Evolutionary conservation across 2,797 vertebrate genomes (phyloP).

Genomic region (Morus bassanus): DNA sequence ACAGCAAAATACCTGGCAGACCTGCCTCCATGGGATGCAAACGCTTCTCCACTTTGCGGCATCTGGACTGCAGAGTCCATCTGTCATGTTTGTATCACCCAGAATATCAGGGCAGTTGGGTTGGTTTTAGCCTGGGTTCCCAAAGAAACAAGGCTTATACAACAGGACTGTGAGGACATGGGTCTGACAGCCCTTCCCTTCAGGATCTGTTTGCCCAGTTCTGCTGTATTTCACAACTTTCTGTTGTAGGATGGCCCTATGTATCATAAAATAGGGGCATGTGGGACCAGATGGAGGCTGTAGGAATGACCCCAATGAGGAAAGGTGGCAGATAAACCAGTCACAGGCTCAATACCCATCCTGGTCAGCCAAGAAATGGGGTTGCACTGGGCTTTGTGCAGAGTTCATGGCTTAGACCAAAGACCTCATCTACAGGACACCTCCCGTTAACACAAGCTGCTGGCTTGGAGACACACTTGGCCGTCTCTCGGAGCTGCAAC

Average conservation of each 20-base stretch:
- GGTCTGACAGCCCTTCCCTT: neutral
- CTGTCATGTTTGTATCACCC: neutral
- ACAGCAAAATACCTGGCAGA: too few relatives aligned
- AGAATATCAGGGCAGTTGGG: neutral
- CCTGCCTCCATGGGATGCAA: neutral
- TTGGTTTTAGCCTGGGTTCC: neutral
- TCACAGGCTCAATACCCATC: neutral
- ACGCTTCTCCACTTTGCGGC: neutral
- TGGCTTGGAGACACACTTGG: neutral
- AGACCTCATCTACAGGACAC: too few relatives aligned
- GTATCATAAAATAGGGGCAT: neutral
- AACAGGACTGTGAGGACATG: neutral
- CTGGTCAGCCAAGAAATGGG: neutral
- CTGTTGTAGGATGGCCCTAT: neutral
- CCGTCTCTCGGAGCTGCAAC: neutral
- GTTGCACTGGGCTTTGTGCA: neutral
- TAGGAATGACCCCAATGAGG: neutral
- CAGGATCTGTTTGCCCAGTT: neutral
- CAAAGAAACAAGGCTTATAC: neutral
- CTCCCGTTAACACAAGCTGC: neutral
- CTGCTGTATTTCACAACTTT: neutral
- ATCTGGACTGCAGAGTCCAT: neutral
- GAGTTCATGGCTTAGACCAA: neutral
- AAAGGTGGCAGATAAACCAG: neutral
- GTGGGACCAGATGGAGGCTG: neutral